These are phyloP conservation scores for Ramazzottius varieornatus DNA, from an alignment of 2,888 invertebrate genomes.

Conservation along the genomic window DNA sequence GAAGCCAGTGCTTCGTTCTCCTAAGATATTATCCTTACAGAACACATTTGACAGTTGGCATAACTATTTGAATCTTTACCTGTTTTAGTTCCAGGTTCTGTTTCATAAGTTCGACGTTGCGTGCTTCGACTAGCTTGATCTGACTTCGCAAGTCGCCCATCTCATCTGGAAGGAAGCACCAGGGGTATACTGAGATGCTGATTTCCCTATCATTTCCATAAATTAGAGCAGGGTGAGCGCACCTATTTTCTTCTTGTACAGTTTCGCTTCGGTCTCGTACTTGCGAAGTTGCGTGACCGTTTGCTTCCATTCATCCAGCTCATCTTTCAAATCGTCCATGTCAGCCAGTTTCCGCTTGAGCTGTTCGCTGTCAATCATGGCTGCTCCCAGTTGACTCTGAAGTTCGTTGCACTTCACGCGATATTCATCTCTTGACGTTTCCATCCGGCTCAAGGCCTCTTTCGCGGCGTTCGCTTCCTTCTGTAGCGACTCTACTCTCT, in stretches of 20 bases:
- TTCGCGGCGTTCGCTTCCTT: neutral
- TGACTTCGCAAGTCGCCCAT: neutral
- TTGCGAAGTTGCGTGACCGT: neutral
- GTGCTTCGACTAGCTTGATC: neutral
- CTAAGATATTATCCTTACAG: too few species aligned
- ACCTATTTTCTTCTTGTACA: neutral
- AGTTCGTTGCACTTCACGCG: neutral
- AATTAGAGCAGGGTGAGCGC: too few species aligned
- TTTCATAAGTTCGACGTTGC: neutral
- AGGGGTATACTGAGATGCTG: too few species aligned
- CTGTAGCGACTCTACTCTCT: neutral
- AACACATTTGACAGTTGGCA: too few species aligned
- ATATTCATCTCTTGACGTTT: neutral
- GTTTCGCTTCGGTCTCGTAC: neutral
- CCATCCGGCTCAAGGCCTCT: neutral
- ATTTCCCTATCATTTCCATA: too few species aligned
- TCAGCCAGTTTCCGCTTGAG: neutral
- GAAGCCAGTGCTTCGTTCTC: too few species aligned
- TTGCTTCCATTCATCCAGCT: conserved; percentile 1
- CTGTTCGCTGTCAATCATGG: neutral
- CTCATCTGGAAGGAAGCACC: neutral
- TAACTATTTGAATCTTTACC: too few species aligned
- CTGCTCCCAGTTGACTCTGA: neutral
- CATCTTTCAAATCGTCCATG: neutral
- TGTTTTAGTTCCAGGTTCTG: neutral